Evolutionary conservation across 2,888 invertebrate species (phyloP).

Genomic region (Icerya purchasi): DNA sequence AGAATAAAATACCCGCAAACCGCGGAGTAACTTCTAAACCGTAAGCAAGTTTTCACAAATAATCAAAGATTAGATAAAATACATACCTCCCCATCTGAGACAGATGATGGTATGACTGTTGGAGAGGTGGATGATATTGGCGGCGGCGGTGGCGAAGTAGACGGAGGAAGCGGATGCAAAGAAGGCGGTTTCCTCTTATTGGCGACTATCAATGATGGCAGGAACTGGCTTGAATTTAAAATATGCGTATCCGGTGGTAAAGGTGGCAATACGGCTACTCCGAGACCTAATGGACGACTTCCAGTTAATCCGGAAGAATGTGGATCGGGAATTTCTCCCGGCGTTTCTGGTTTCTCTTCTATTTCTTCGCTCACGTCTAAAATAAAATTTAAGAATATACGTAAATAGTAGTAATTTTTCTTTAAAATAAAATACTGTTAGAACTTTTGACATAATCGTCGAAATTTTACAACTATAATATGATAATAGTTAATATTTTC

Average conservation of each 20-base stretch:
- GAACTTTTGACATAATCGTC: no score
- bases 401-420: no score
- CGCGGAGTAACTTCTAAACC: no score
- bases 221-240: conserved; percentile 22
- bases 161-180: conserved; percentile 34
- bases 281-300: conserved; percentile 50
- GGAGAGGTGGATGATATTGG: conserved; percentile 1
- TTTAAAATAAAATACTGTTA: no score
- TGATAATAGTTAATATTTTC: no score
- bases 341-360: conserved; percentile 46
- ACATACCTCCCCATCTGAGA: conserved; percentile 34
- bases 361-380: conserved; percentile 12
- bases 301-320: conserved; percentile 55
- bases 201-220: conserved; percentile 37
- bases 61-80: conserved; percentile 1
- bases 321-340: conserved; percentile 55
- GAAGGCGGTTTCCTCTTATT: conserved; percentile 29
- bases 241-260: conserved; percentile 29
- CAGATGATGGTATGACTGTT: not conserved
- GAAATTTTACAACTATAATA: no score
- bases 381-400: not conserved
- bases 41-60: no score
- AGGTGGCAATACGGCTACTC: conserved; percentile 30
- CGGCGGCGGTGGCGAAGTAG: conserved; percentile 32
- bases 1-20: no score